Conservation (phyloP, 2,888 invertebrate species). For the Neoascia interrupta region DNA sequence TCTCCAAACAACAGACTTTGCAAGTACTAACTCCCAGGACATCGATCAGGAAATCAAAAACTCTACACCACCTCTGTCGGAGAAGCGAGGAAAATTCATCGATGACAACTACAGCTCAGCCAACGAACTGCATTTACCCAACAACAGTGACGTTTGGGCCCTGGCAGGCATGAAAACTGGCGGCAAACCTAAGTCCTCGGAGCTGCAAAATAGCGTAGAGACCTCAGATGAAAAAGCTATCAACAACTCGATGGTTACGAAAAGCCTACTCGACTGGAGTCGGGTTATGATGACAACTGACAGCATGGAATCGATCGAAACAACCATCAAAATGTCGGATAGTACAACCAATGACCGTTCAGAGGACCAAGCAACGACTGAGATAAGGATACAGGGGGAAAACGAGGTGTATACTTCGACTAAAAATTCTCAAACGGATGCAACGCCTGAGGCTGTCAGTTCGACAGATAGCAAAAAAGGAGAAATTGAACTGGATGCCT, state of each 20-base stretch:
- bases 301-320: slow-evolving; percentile 35
- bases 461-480: too few species aligned
- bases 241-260: slow-evolving; percentile 62
- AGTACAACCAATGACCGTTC: slow-evolving; percentile 47
- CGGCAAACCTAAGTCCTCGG: slow-evolving; percentile 49
- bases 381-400: slow-evolving; percentile 22
- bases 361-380: slow-evolving; percentile 25
- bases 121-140: slow-evolving; percentile 75
- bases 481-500: too few species aligned
- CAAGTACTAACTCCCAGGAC: not conserved
- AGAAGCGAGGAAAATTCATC: slow-evolving; percentile 77
- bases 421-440: slow-evolving; percentile 69
- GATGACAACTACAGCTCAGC: slow-evolving; percentile 76
- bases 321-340: slow-evolving; percentile 48
- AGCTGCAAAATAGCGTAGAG: slow-evolving; percentile 54
- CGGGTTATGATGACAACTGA: slow-evolving; percentile 74
- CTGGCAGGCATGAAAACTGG: slow-evolving; percentile 76
- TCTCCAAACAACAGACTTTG: slow-evolving; percentile 18
- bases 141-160: slow-evolving; percentile 77
- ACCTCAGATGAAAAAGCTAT: slow-evolving; percentile 51
- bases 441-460: slow-evolving; percentile 47
- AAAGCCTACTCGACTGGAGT: slow-evolving; percentile 76
- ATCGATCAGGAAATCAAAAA: not conserved
- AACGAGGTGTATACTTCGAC: slow-evolving; percentile 61
- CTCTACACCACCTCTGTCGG: slow-evolving; percentile 52